These are phyloP conservation scores for Heptascelio sp. DNA, from an alignment of 2,888 invertebrate species.

Conservation along the genomic window DNA sequence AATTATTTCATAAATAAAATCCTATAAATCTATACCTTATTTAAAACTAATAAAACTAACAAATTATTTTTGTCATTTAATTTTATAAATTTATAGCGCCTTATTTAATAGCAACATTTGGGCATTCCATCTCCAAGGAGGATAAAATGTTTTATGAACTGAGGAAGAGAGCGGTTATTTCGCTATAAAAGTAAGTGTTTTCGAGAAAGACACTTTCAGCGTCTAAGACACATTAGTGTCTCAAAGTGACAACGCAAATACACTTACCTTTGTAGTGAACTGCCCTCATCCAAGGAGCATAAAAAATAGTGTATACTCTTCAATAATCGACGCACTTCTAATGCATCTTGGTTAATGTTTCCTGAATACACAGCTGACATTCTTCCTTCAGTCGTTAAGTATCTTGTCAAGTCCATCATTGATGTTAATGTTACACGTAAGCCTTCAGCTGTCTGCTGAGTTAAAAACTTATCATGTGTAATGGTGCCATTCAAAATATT, in stretches of 20 bases:
- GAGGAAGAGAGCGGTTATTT: no score
- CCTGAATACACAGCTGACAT: background rate
- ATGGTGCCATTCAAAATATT: background rate
- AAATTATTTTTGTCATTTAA: no score
- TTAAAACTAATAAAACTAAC: no score
- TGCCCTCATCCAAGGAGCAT: background rate
- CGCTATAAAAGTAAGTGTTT: no score
- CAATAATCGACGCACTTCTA: background rate
- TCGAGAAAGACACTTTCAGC: no score
- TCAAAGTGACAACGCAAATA: background rate
- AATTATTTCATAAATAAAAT: no score
- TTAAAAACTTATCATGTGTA: background rate
- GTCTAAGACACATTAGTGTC: no score
- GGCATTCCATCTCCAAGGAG: background rate
- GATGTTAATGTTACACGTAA: background rate
- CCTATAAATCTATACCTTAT: no score
- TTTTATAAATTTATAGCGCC: no score
- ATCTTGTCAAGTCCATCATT: background rate
- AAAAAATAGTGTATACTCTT: background rate
- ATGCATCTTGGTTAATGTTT: background rate
- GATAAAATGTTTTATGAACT: background rate
- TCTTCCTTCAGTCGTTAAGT: background rate
- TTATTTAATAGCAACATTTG: no score
- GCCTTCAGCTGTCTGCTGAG: constrained; percentile 3
- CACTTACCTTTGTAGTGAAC: no score